Percentiles rank a stretch among this genome's conserved stretches.
These are phyloP conservation scores for Athene noctua DNA, from an alignment of 2,113 vertebrate species.

Conservation along the genomic window DNA sequence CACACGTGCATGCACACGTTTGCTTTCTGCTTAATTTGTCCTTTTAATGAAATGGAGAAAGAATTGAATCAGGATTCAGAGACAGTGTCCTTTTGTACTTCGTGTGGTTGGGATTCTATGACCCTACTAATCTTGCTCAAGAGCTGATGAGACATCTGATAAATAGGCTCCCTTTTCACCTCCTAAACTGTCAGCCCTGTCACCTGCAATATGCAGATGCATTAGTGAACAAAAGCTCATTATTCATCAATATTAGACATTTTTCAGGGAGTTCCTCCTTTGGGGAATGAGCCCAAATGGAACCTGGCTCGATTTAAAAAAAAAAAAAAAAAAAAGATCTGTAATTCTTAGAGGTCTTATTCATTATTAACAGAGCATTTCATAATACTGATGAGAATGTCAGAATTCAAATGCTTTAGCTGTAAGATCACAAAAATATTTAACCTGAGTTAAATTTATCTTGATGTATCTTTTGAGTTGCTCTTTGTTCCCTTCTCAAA, in stretches of 20 bases:
- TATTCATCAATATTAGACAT: background rate
- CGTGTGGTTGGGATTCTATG: background rate
- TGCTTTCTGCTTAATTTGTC: background rate
- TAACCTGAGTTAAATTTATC: conserved; percentile 38
- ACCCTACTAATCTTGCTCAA: background rate
- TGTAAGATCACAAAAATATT: conserved; percentile 27
- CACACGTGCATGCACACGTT: background rate
- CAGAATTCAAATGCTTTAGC: conserved; percentile 10
- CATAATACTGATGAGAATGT: background rate
- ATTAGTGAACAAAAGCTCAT: background rate
- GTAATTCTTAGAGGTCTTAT: background rate
- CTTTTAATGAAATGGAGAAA: background rate
- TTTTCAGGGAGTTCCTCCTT: background rate
- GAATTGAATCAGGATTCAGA: background rate
- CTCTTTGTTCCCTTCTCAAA: background rate
- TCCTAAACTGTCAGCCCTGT: background rate
- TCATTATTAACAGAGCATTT: conserved; percentile 35
- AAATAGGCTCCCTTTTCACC: background rate
- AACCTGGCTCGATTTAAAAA: background rate
- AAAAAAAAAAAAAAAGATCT: background rate
- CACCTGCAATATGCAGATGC: background rate
- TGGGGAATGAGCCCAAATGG: background rate
- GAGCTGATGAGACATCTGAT: background rate
- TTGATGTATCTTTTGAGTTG: background rate
- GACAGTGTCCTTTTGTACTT: background rate